Evolutionary conservation across 1,140 invertebrate species (phyloP).

Genomic region (Vanessa atalanta): DNA sequence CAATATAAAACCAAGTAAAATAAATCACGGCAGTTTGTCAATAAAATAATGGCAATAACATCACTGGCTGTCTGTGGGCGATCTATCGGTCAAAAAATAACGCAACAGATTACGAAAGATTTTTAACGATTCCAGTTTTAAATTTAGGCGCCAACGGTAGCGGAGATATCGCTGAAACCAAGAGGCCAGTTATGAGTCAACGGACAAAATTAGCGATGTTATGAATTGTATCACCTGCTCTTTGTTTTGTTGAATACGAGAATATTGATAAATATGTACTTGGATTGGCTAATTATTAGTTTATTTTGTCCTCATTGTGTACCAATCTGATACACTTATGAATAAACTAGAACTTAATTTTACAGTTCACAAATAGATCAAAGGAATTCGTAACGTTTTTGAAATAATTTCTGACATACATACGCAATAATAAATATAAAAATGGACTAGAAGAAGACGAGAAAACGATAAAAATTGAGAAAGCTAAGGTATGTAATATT

Average conservation of each 20-base stretch:
- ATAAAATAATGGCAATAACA: slow-evolving; percentile 6
- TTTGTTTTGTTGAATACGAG: slow-evolving; percentile 16
- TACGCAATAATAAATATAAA: too few species aligned
- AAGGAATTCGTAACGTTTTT: too few species aligned
- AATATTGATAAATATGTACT: not conserved
- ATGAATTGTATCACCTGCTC: slow-evolving; percentile 40
- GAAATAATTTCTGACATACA: too few species aligned
- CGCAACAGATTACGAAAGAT: slow-evolving; percentile 41
- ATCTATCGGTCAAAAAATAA: slow-evolving; percentile 21
- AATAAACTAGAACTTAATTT: too few species aligned
- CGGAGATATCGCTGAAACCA: not conserved
- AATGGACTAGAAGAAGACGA: too few species aligned
- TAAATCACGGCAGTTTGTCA: not conserved
- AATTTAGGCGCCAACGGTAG: slow-evolving; percentile 58
- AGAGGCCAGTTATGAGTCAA: slow-evolving; percentile 49
- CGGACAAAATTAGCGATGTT: slow-evolving; percentile 54
- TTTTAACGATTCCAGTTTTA: slow-evolving; percentile 44
- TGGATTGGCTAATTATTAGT: too few species aligned
- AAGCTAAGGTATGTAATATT: too few species aligned
- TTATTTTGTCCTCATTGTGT: too few species aligned
- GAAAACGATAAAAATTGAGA: too few species aligned
- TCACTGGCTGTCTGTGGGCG: not conserved
- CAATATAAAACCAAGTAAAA: too few species aligned
- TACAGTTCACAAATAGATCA: too few species aligned
- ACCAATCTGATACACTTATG: too few species aligned